Evolutionary conservation across 2,113 vertebrate genomes (phyloP).

Genomic region (Sinocyclocheilus grahami): DNA sequence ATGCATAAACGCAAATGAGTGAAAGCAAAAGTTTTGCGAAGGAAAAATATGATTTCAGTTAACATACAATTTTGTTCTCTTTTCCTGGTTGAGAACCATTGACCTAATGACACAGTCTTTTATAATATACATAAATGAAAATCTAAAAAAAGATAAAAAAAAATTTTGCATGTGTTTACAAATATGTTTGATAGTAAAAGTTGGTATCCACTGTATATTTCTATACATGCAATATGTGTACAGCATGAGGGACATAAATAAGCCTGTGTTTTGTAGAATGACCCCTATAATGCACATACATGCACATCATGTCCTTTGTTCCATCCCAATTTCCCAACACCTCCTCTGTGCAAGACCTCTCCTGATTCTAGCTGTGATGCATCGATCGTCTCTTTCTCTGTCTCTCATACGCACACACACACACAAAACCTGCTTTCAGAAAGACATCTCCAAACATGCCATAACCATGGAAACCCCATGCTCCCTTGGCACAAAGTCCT

Average conservation of each 20-base stretch:
- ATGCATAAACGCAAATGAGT: no score
- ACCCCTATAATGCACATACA: conserved; percentile 24
- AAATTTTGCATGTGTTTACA: background rate
- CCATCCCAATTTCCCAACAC: conserved; percentile 9
- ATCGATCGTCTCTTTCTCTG: conserved; percentile 34
- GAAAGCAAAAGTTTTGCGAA: no score
- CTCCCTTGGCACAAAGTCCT: conserved; percentile 48
- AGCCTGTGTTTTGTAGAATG: conserved; percentile 2
- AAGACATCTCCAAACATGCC: conserved; percentile 53
- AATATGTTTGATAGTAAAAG: background rate
- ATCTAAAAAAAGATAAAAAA: background rate
- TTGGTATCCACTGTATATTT: background rate
- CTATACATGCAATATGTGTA: background rate
- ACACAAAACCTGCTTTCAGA: conserved; percentile 45
- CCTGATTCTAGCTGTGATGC: conserved; percentile 23
- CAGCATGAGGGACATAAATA: background rate
- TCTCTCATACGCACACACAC: conserved; percentile 15
- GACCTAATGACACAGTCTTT: no score
- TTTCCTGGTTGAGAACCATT: no score
- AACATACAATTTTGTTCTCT: no score
- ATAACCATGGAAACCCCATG: conserved; percentile 58
- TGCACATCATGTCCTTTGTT: conserved; percentile 13
- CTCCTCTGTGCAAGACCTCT: conserved; percentile 27
- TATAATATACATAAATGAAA: no score
- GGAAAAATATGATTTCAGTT: no score